Evolutionary conservation across 1,140 invertebrate species (phyloP).

Genomic region (Brachionus calyciflorus): DNA sequence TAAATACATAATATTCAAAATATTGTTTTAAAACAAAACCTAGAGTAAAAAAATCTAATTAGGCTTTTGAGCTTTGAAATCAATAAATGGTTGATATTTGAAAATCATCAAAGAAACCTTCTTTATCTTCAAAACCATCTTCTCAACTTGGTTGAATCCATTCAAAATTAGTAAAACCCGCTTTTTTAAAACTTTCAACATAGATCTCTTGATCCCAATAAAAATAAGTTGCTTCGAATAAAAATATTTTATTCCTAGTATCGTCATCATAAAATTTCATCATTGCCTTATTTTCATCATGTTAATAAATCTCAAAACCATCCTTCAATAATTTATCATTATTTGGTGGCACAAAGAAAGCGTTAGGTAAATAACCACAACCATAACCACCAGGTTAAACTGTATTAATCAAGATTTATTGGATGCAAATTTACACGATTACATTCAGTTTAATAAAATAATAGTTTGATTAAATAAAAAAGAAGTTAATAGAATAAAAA

Average conservation of each 20-base stretch:
- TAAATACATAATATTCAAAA: too few relatives aligned
- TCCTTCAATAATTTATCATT: not conserved
- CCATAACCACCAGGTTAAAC: not conserved
- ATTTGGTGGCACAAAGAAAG: not conserved
- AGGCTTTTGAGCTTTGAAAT: slow-evolving; percentile 18
- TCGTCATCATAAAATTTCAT: not conserved
- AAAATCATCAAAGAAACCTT: slow-evolving; percentile 19
- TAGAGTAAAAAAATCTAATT: too few relatives aligned
- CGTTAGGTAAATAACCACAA: not conserved
- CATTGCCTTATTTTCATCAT: not conserved
- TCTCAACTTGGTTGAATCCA: not conserved
- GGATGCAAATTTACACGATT: too few relatives aligned
- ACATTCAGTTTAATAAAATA: too few relatives aligned
- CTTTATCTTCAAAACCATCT: not conserved
- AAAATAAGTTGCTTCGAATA: not conserved
- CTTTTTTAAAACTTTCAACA: not conserved
- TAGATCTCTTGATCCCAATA: not conserved
- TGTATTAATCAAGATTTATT: too few relatives aligned
- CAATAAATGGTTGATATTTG: slow-evolving; percentile 5
- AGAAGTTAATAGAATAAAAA: too few relatives aligned
- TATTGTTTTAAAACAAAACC: too few relatives aligned
- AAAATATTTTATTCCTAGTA: not conserved
- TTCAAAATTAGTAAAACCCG: slow-evolving; percentile 3
- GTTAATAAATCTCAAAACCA: not conserved
- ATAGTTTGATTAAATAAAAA: too few relatives aligned